Base-by-base conservation (phyloP, 2,113 vertebrate species). In the Cheilinus undulatus region DNA sequence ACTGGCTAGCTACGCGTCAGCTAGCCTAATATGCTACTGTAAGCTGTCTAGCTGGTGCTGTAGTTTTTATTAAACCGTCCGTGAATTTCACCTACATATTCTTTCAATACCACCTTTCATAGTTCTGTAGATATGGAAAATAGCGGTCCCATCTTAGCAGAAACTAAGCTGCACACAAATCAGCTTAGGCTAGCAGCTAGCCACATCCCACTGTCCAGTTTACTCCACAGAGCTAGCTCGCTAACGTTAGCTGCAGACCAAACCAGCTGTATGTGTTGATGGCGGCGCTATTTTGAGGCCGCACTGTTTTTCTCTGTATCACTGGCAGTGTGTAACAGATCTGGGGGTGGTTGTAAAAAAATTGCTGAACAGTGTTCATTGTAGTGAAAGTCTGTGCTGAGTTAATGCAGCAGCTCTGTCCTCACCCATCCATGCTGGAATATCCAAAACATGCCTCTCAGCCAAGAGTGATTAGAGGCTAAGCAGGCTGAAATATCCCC, bases 1-100 rank as follows among this genome's bases (percentile, higher is more conserved):
- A 86, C 74, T 90, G 49, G 93, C 91, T 90, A 91, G 88, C 89
- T 78, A 65, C 69, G 74, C 73, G 75, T 86, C 84, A 86, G 91
- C 88, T 85, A 78, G 80, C 86, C 50, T 27, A 23, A 61, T 45
- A 66, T 68, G 76, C 75, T 74, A 78, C 45, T 68, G 27, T 51
- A 17, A 43, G 57, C 71, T 65, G 12, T 56, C 26, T 57, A 52
- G 50, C 67, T 69, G 45, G 1, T 74, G 10, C 28, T 34, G 4
- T 52, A 67, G 40, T 52, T 50, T n/a, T 43, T 59, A 3, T 19
- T 15, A 32, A 42, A 15, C 3, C 19, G 22, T 36, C 20, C 5
- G 54, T 57, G 22, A 27, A 49, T 51, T 48, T 13, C 14, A 48
- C 19, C 17, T 19, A 36, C 9, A 1, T 34, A 32, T 14, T 2